phyloP scores from a whole-genome alignment of 2,113 vertebrate species.

The Barnardius zonarius region DNA sequence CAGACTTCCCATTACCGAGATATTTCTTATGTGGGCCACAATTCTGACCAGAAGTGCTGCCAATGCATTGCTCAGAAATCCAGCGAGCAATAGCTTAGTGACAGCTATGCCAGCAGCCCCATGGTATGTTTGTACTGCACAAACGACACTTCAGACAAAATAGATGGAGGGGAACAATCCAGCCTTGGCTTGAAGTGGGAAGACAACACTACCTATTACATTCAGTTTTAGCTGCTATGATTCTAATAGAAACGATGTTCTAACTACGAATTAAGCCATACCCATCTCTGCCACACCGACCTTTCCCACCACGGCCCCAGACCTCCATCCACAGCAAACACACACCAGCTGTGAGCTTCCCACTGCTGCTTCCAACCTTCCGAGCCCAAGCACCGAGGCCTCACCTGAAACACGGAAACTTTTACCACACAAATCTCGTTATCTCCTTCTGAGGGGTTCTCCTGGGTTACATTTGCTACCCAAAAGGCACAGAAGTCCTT shows the following conservation, averaged over 20 bases:
- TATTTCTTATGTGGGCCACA: background rate
- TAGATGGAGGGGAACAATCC: background rate
- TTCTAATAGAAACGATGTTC: background rate
- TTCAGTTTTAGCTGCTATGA: background rate
- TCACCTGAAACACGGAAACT: background rate
- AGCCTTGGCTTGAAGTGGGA: fast-evolving
- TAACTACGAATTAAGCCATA: background rate
- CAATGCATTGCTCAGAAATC: background rate
- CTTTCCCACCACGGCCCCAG: background rate
- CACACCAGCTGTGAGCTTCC: fast-evolving
- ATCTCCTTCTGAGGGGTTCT: background rate
- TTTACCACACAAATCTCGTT: background rate
- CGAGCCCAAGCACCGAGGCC: background rate
- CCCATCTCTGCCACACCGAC: background rate
- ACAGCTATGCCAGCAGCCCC: background rate
- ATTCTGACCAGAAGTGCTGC: background rate
- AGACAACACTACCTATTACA: background rate
- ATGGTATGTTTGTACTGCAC: background rate
- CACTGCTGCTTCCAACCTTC: background rate
- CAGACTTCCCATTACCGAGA: background rate
- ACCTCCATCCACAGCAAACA: background rate
- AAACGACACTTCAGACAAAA: background rate
- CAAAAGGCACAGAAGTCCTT: fast-evolving
- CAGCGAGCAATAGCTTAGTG: background rate
- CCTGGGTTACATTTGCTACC: fast-evolving